Evolutionary conservation across 2,113 vertebrate genomes (phyloP).

Genomic region (Cynocephalus volans): DNA sequence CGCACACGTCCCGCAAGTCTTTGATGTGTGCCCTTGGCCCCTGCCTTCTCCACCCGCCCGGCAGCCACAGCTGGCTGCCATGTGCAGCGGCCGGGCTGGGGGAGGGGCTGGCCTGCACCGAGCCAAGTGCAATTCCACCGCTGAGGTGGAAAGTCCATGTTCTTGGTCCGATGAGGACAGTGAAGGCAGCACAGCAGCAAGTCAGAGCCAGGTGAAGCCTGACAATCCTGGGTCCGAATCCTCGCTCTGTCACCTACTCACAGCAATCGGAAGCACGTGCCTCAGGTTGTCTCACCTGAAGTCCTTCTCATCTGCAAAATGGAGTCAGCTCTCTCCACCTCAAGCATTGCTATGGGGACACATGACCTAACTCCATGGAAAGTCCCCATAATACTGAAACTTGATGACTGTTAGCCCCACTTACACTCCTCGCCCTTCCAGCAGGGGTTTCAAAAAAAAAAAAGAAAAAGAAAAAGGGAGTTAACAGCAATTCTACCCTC

Average conservation of each 20-base stretch:
- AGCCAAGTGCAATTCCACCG: conserved; percentile 63
- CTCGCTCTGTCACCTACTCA: not conserved
- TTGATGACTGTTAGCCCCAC: no score
- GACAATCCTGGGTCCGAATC: not conserved
- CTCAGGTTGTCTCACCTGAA: no score
- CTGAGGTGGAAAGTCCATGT: conserved; percentile 46
- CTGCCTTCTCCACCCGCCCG: not conserved
- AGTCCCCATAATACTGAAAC: not conserved
- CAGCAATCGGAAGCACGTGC: not conserved
- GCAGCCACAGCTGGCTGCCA: conserved; percentile 76
- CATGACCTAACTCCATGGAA: not conserved
- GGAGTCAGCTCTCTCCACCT: not conserved
- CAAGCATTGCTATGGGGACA: not conserved
- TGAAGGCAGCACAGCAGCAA: not conserved
- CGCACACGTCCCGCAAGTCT: conserved; percentile 46
- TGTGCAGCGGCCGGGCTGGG: conserved; percentile 15
- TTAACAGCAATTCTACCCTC: not conserved
- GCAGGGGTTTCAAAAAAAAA: not conserved
- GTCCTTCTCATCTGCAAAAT: not conserved
- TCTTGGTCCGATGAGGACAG: not conserved
- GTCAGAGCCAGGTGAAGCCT: not conserved
- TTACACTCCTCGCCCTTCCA: not conserved
- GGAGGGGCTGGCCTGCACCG: not conserved
- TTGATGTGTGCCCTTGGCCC: conserved; percentile 74
- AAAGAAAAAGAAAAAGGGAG: fast-evolving